Evolutionary conservation across 2,113 vertebrate species (phyloP).

Genomic region (Chinchilla lanigera): DNA sequence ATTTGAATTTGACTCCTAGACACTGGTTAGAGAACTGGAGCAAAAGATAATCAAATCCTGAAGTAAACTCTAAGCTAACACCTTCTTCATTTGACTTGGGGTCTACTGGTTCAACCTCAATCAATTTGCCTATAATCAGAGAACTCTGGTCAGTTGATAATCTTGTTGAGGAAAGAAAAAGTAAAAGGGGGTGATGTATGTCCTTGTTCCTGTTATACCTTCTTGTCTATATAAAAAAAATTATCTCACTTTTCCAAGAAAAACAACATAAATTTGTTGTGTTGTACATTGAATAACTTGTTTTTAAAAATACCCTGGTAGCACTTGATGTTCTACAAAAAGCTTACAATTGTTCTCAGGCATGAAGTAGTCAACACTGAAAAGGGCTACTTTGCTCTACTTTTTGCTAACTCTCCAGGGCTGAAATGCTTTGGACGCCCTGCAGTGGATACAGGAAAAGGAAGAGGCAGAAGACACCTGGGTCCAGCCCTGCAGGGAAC

Average conservation of each 20-base stretch:
- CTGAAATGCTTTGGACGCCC: neutral
- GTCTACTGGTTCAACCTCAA: neutral
- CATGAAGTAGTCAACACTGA: neutral
- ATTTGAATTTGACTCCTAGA: neutral
- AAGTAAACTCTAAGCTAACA: neutral
- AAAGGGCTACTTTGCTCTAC: neutral
- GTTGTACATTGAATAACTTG: neutral
- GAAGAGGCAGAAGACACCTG: neutral
- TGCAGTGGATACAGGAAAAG: neutral
- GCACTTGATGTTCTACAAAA: conserved; percentile 22
- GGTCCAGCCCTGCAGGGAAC: neutral
- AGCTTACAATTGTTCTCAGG: neutral
- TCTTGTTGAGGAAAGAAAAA: neutral
- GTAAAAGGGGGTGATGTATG: neutral
- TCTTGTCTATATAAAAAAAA: neutral
- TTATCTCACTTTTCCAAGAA: neutral
- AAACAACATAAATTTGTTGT: conserved; percentile 25
- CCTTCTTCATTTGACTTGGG: neutral
- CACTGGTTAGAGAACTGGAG: neutral
- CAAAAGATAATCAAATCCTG: neutral
- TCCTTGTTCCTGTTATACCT: neutral
- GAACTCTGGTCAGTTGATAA: neutral
- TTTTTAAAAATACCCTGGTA: conserved; percentile 2
- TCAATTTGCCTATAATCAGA: neutral
- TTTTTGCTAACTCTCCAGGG: neutral